Evolutionary conservation across 2,113 vertebrate genomes (phyloP).

Genomic region (Panthera uncia): DNA sequence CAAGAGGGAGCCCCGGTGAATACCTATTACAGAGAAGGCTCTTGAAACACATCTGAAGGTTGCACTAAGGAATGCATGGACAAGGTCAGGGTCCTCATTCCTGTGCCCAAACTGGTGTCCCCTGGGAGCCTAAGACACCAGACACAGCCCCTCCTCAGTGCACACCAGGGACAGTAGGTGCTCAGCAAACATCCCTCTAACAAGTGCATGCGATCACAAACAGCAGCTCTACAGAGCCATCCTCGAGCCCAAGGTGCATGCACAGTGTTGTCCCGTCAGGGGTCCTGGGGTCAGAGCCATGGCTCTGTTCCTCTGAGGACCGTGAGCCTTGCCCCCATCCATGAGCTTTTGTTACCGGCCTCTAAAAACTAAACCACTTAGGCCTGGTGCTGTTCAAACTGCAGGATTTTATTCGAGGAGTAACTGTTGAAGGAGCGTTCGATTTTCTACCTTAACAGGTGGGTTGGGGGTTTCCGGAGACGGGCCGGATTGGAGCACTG

Average conservation of each 20-base stretch:
- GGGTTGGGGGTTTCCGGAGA: neutral
- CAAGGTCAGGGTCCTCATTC: too few species aligned
- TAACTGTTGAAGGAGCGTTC: neutral
- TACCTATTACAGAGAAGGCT: neutral
- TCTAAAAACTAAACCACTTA: neutral
- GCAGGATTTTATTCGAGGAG: neutral
- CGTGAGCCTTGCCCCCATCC: neutral
- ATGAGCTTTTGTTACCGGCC: neutral
- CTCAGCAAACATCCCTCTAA: neutral
- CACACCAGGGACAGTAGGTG: fast-evolving
- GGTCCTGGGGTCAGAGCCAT: neutral
- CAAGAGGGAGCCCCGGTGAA: neutral
- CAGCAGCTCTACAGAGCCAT: fast-evolving
- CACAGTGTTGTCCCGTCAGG: fast-evolving
- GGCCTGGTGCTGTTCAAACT: neutral
- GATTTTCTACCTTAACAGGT: fast-evolving
- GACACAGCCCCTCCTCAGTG: fast-evolving
- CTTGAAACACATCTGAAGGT: neutral
- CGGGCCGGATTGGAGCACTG: fast-evolving
- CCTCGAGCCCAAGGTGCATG: neutral
- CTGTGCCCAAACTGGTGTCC: too few species aligned
- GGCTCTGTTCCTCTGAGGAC: fast-evolving
- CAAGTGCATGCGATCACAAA: fast-evolving
- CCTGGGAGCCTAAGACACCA: neutral
- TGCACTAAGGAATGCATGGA: neutral